phyloP scores from a whole-genome alignment of 2,113 vertebrate genomes.

The Ciconia stormi region DNA sequence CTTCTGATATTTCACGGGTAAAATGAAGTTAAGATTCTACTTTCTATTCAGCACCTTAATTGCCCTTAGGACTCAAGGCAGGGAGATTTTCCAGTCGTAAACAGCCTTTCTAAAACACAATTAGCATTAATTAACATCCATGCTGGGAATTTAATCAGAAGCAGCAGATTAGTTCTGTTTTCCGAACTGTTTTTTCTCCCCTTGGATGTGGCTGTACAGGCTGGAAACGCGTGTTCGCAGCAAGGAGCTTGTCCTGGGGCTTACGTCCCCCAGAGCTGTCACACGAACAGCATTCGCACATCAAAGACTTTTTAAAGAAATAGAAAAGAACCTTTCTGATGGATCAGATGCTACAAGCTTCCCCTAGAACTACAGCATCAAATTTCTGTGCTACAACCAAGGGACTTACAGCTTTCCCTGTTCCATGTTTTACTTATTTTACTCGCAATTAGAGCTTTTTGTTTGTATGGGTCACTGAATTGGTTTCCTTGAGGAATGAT shows the following conservation, averaged over 20 bases:
- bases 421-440: neutral
- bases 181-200: neutral
- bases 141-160: slow-evolving; percentile 50
- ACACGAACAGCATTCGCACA: neutral
- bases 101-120: slow-evolving; percentile 29
- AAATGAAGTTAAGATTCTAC: neutral
- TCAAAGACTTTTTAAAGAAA: neutral
- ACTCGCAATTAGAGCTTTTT: neutral
- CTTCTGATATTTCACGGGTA: neutral
- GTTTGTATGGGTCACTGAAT: neutral
- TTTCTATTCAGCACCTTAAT: neutral
- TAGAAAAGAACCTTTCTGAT: neutral
- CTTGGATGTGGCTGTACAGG: neutral
- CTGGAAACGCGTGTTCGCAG: neutral
- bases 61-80: neutral
- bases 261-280: neutral
- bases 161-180: slow-evolving; percentile 23
- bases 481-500: neutral
- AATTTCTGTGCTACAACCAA: neutral
- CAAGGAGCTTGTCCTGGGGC: slow-evolving; percentile 4
- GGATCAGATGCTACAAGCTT: neutral
- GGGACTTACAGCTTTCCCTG: neutral
- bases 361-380: neutral
- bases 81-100: slow-evolving; percentile 40
- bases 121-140: slow-evolving; percentile 56